phyloP scores from a whole-genome alignment of 1,140 invertebrate species.

The Oryctes rhinoceros region DNA sequence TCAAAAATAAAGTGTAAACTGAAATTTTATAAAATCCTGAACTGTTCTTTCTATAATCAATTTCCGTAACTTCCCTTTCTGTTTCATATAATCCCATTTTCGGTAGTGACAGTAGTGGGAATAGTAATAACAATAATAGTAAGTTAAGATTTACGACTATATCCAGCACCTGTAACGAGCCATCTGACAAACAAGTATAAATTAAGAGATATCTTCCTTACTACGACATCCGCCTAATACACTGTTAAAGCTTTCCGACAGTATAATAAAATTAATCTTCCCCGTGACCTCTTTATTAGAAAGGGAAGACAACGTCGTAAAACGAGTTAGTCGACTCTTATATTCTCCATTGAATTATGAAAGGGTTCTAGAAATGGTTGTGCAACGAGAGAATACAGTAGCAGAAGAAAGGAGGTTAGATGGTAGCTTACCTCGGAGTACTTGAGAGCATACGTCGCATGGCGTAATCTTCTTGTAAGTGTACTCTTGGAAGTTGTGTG shows the following conservation, averaged over 20 bases:
- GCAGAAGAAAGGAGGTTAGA: background rate
- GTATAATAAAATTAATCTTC: background rate
- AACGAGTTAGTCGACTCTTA: background rate
- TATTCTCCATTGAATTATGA: constrained; percentile 25
- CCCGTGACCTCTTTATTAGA: background rate
- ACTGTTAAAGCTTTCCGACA: background rate
- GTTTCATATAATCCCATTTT: too few relatives aligned
- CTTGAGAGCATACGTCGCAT: constrained; percentile 92
- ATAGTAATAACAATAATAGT: too few relatives aligned
- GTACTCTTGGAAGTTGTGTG: constrained; percentile 90
- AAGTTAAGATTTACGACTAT: background rate
- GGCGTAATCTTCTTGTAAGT: constrained; percentile 96
- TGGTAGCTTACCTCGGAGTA: constrained; percentile 77
- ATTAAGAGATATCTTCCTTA: background rate
- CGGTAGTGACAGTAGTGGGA: too few relatives aligned
- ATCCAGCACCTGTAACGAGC: background rate
- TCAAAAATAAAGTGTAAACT: too few relatives aligned
- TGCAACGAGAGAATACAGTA: background rate
- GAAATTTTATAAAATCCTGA: too few relatives aligned
- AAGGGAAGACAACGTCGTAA: background rate
- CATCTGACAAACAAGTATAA: background rate
- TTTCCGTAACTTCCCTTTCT: too few relatives aligned
- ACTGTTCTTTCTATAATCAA: too few relatives aligned
- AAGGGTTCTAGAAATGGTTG: background rate
- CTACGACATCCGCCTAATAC: background rate